phyloP scores from a whole-genome alignment of 2,888 invertebrate species.

The Ophion costatus region DNA sequence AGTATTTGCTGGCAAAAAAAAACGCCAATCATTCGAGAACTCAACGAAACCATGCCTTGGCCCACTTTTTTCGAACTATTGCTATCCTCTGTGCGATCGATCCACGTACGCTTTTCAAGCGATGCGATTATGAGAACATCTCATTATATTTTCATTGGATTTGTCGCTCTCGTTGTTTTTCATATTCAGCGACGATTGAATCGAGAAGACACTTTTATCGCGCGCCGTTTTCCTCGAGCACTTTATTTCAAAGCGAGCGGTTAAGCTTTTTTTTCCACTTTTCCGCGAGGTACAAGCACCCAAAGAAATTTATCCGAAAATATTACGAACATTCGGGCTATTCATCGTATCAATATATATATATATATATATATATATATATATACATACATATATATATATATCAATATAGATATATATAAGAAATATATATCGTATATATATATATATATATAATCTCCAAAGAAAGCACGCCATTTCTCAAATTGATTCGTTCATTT shows the following conservation, averaged over 20 bases:
- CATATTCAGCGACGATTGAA: background rate
- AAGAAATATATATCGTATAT: background rate
- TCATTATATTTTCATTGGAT: background rate
- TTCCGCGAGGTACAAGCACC: background rate
- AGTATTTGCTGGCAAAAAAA: too few species aligned
- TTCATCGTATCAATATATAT: background rate
- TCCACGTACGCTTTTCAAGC: too few species aligned
- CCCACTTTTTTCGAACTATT: too few species aligned
- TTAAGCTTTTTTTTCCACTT: background rate
- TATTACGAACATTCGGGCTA: constrained; percentile 14
- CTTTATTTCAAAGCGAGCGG: background rate
- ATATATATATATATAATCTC: background rate
- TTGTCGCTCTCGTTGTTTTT: background rate
- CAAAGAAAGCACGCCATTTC: constrained; percentile 6
- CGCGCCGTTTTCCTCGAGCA: background rate
- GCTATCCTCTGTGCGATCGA: too few species aligned
- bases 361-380: background rate
- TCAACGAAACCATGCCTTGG: too few species aligned
- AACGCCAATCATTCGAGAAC: too few species aligned
- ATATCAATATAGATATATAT: background rate
- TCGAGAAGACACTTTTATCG: background rate
- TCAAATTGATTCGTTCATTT: constrained; percentile 63
- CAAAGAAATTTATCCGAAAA: background rate
- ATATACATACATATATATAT: constrained; percentile 4
- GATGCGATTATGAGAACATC: background rate